Base-by-base conservation (phyloP, 92 coral and sea anemone species). In the Heliopora coerulea region DNA sequence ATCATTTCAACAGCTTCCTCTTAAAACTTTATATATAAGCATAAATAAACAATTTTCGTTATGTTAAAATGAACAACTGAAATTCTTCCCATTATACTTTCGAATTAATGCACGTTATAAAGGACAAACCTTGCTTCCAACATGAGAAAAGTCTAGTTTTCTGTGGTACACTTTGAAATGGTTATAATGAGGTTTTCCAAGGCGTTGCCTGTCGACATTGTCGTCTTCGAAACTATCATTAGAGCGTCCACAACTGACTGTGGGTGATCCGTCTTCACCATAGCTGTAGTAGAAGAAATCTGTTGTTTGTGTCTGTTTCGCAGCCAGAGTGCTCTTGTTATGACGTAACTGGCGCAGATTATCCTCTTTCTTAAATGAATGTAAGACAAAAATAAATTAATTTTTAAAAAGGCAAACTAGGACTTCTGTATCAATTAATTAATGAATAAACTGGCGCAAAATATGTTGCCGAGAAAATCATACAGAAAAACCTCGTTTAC, bases 101-200 rank as follows among this genome's bases (percentile, higher is more conserved):
- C n/a, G n/a, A n/a, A n/a, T n/a, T n/a, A n/a, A 1, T 54, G 60
- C 60, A 17, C 23, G 37, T 32, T 8, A 32, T 21, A 14, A 19
- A 26, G 14, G 28, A 26, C 21, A 21, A 44, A 67, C 74, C 59
- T 67, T 67, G 74, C 74, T 67, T 6, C 74, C 58, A 15, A 67
- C 74, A 49, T 67, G 74, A 17, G 74, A 44, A 37, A 67, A 67
- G 33, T 67, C 74, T n/a, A 67, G 48, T 56, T 67, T 67, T 23
- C 21, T 25, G 40, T 67, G 74, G 49, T 44, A 67, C 29, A 67
- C 59, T 48, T 67, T 67, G 12, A 67, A 67, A 18, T 59, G 74
- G 54, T 44, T 67, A n/a, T 46, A 30, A 44, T 67, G 32, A 32
- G 7, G 59, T 67, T 56, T 46, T 26, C 74, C 74, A 14, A 52